Percentiles rank a stretch among this genome's conserved stretches.
phyloP scores from a whole-genome alignment of 1,140 invertebrate species.

The Lepidurus arcticus region DNA sequence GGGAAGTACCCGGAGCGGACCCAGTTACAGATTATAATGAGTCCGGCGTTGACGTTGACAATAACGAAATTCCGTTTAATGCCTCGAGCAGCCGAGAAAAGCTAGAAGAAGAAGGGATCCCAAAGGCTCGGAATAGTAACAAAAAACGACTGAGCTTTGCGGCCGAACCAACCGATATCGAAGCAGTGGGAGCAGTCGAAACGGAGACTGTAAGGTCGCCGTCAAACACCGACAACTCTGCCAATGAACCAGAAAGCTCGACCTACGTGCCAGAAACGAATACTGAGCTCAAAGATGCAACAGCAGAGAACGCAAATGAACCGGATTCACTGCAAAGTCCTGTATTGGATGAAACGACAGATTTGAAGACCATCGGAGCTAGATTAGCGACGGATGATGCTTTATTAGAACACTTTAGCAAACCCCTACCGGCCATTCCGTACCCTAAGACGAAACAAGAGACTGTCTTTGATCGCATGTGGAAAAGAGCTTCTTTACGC shows the following conservation, averaged over 20 bases:
- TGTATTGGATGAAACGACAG: background rate
- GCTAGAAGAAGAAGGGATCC: background rate
- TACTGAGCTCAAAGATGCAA: background rate
- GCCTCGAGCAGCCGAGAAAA: background rate
- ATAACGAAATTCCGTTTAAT: background rate
- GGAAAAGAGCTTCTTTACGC: background rate
- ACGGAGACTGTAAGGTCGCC: background rate
- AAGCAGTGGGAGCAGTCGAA: background rate
- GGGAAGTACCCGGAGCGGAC: background rate
- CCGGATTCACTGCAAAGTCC: background rate
- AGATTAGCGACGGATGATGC: background rate
- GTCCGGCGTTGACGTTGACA: background rate
- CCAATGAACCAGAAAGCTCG: background rate
- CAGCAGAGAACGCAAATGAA: background rate
- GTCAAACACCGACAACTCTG: background rate
- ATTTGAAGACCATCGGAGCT: slow-evolving; percentile 5
- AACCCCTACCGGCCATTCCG: background rate
- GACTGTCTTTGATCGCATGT: background rate
- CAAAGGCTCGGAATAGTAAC: background rate
- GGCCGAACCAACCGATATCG: background rate
- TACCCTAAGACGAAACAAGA: background rate
- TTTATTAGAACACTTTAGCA: background rate
- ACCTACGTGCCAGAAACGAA: background rate
- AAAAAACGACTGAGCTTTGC: background rate
- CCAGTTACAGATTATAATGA: background rate